Evolutionary conservation across 1,140 invertebrate species (phyloP).

Genomic region (Chironomus striatipennis): DNA sequence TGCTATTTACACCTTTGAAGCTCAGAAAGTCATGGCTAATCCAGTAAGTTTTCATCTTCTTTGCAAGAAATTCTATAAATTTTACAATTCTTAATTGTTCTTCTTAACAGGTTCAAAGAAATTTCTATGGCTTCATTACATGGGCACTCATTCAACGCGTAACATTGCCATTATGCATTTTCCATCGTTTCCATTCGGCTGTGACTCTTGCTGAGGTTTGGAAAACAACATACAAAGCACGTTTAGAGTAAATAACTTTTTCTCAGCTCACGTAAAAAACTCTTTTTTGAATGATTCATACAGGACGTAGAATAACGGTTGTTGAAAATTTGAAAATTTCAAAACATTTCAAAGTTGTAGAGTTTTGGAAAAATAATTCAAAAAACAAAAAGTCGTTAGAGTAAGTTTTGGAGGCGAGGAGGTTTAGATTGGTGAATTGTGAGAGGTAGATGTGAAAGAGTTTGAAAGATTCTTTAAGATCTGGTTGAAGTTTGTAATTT

Average conservation of each 20-base stretch:
- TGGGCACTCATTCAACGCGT: slow-evolving; percentile 92
- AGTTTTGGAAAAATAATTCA: not conserved
- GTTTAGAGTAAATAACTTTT: slow-evolving; percentile 57
- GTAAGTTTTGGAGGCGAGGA: not conserved
- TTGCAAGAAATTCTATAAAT: not conserved
- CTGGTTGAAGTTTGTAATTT: no score
- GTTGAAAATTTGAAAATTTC: no score
- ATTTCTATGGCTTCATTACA: slow-evolving; percentile 88
- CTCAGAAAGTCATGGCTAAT: slow-evolving; percentile 84
- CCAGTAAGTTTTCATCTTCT: slow-evolving; percentile 50
- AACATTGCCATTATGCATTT: slow-evolving; percentile 90
- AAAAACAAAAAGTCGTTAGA: slow-evolving; percentile 24
- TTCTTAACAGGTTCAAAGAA: slow-evolving; percentile 58
- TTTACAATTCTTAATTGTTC: slow-evolving; percentile 23
- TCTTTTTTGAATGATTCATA: no score
- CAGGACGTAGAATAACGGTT: no score
- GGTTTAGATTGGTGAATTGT: no score
- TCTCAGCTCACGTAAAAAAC: no score
- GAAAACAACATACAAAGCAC: slow-evolving; percentile 94
- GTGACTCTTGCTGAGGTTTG: slow-evolving; percentile 96
- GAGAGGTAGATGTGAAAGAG: no score
- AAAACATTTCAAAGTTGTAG: no score
- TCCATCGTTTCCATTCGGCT: slow-evolving; percentile 94
- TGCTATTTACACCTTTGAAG: slow-evolving; percentile 93
- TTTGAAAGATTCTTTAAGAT: no score